phyloP scores from a whole-genome alignment of 2,113 vertebrate species.

The Microtus ochrogaster region DNA sequence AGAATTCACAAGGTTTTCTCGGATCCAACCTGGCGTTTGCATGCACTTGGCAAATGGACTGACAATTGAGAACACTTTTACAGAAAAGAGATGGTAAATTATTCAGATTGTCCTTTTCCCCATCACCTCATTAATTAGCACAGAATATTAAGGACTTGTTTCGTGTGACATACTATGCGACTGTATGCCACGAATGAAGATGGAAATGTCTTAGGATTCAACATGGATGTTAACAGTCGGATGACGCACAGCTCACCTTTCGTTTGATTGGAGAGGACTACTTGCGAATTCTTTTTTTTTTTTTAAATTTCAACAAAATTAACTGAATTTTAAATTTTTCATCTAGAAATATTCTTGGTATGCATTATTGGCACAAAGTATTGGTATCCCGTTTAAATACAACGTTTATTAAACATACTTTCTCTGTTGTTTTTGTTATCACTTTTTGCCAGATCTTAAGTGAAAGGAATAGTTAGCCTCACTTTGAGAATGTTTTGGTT shows the following conservation, averaged over 20 bases:
- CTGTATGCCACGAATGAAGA: slow-evolving; percentile 39
- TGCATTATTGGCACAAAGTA: background rate
- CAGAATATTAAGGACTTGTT: slow-evolving; percentile 40
- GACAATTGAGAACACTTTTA: slow-evolving; percentile 53
- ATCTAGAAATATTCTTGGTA: background rate
- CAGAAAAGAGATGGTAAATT: slow-evolving; percentile 63
- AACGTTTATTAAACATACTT: background rate
- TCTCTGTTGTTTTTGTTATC: slow-evolving; percentile 16
- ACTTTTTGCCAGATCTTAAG: background rate
- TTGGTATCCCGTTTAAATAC: background rate
- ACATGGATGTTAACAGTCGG: background rate
- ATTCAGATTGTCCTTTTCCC: slow-evolving; percentile 66
- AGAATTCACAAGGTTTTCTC: slow-evolving; percentile 57
- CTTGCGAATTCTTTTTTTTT: background rate
- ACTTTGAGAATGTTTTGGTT: background rate
- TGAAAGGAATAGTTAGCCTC: background rate
- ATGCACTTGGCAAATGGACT: slow-evolving; percentile 62
- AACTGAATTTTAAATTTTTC: slow-evolving; percentile 15
- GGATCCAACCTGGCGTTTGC: slow-evolving; percentile 51
- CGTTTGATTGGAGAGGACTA: background rate
- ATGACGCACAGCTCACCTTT: background rate
- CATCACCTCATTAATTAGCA: slow-evolving; percentile 72
- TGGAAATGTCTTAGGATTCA: slow-evolving; percentile 21
- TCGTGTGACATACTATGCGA: slow-evolving; percentile 52
- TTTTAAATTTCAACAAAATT: background rate